Evolutionary conservation across 2,797 vertebrate genomes (phyloP).

Genomic region (Astyanax mexicanus): DNA sequence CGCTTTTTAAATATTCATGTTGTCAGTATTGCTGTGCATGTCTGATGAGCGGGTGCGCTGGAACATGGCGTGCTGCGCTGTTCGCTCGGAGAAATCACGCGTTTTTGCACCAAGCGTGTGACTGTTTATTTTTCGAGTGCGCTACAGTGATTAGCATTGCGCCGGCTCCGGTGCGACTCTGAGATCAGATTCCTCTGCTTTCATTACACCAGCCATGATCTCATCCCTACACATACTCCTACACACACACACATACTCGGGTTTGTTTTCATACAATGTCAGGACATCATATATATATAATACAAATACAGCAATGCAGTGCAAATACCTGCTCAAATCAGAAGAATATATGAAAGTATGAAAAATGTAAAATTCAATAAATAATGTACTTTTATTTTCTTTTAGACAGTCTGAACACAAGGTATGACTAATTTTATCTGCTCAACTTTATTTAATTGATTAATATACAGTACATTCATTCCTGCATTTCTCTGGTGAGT

Average conservation of each 20-base stretch:
- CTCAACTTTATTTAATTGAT: too few relatives aligned
- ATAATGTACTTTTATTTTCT: too few relatives aligned
- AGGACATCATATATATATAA: not conserved
- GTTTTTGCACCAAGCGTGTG: not conserved
- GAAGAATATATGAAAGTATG: too few relatives aligned
- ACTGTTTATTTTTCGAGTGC: conserved; percentile 66
- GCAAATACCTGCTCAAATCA: too few relatives aligned
- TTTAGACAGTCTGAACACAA: too few relatives aligned
- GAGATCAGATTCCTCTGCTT: conserved; percentile 69
- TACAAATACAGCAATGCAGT: too few relatives aligned
- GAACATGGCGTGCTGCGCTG: conserved; percentile 7
- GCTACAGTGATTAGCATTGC: conserved; percentile 66
- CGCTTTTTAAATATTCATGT: conserved; percentile 62
- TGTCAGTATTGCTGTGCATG: conserved; percentile 58
- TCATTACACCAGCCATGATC: conserved; percentile 67
- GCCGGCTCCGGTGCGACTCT: conserved; percentile 47
- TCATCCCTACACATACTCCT: conserved; percentile 58
- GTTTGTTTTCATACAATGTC: not conserved
- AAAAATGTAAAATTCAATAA: too few relatives aligned
- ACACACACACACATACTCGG: not conserved
- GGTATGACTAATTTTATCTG: too few relatives aligned
- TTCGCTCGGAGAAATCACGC: conserved; percentile 52
- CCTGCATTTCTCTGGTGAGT: too few relatives aligned
- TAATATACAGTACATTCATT: too few relatives aligned
- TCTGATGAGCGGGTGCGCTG: conserved; percentile 50